Base-by-base conservation (phyloP, 2,113 vertebrate genomes). In the Oreocharis arfaki region DNA sequence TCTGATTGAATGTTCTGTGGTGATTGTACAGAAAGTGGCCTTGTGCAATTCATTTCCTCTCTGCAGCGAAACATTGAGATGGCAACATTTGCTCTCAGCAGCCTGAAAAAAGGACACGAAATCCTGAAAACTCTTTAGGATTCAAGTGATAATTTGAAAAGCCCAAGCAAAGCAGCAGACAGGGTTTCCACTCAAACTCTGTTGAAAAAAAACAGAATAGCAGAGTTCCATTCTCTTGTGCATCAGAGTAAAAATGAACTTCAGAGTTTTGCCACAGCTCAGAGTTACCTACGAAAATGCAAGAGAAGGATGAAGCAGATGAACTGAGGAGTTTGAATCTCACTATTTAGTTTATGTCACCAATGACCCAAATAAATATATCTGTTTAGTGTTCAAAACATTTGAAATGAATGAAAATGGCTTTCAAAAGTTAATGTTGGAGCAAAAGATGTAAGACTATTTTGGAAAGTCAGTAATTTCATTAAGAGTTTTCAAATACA, bases 131-230 rank as follows among this genome's bases (percentile, higher is more conserved):
- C 6, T n/a, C 63, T 56, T 67, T 60, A 63, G 33, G 69, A 93
- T 87, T 96, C 80, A 90, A 94, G 44, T 26, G 33, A 96, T 69
- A 70, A 87, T 84, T 94, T 89, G 37, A 92, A 92, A 97, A 96
- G 64, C 83, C 69, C n/a, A 80, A 68, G 91, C 75, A 71, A 89
- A 94, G 50, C 46, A 93, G 26, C 35, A 84, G 76, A 47, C 60
- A 71, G 63, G 56, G 50, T 67, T 96, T 76, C 78, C 92, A 46
- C 74, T 53, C 59, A 94, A 67, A 94, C 76, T 57, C 46, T 59
- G 19, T 57, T 96, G 59, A 20, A 27, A 64, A 84, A 30, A 30
- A 12, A 52, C 21, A 94, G 44, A 73, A 94, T 11, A 37, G 32
- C 12, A 60, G 37, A 77, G 21, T 33, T 60, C 7, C 30, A 9